Evolutionary conservation across 2,888 invertebrate species (phyloP), one percentile per base, ranked within the genome.

Genomic region (Malachius bipustulatus): DNA sequence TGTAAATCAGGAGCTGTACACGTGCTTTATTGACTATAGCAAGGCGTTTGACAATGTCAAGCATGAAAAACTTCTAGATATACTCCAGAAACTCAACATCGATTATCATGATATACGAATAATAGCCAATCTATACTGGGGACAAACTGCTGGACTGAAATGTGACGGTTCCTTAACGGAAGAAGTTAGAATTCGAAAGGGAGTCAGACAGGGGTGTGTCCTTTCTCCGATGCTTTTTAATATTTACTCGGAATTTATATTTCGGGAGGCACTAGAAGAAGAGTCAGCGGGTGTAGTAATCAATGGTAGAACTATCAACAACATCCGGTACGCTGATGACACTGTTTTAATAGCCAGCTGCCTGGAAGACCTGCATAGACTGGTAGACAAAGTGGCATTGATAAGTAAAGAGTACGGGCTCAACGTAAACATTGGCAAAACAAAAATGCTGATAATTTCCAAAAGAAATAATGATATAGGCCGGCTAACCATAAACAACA

Each of bases 281-380:
- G 16, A 35, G 14, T 11, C 34, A 1, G 11, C 32, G 11, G 38
- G 32, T 13, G 37, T 42, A 4, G 38, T 38, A 14, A 26, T 42
- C 14, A 42, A 42, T 8, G 38, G 38, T 3, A 16, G 33, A 27
- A 24, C 28, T 9, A 32, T 42, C 8, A 42, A 37, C 19, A 41
- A 36, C 29, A 42, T 37, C 26, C 34, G 42, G 16, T 41, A 42
- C 33, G 38, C 36, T 16, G 38, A 42, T 31, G 40, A 42, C 36
- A 42, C 35, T 16, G 42, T 30, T 16, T 19, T 41, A 26, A 35
- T 37, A 14, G 26, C 27, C 10, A 35, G 39, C 26, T 19, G 16
- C 24, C 13, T 42, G 4, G 13, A 13, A 19, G 36, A 26, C 6
- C 39, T 42, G 4, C 32, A 42, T 34, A 16, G 31, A 10, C 16